Evolutionary conservation across 1,140 invertebrate species (phyloP), one percentile per base, ranked within the genome.

Genomic region (Bombus haemorrhoidalis): DNA sequence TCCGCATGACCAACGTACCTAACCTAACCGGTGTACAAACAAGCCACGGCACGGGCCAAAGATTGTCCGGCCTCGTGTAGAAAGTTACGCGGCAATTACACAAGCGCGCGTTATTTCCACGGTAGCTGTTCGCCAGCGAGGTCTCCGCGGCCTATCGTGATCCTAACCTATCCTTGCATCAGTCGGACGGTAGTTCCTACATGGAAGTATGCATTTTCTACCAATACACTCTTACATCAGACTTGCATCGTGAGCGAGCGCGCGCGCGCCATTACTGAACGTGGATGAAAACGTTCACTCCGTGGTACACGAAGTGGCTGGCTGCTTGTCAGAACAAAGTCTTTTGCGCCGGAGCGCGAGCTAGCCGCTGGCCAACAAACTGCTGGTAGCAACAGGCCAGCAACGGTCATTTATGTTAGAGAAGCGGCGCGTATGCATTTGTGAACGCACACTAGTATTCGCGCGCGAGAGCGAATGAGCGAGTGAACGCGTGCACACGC

Each of bases 71-170:
- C 39, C 74, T 43, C 64, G 84, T 73, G 75, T 89, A 81, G 83
- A 89, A 89, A 89, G 84, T 89, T 89, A 89, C 88, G 80, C 79
- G 57, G 71, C 79, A 86, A 89, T 89, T 89, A 86, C 76, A 83
- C 57, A 85, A 57, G 75, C 74, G 68, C 13, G 83, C 84, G 84
- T 86, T 89, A 89, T 89, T 83, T 80, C 76, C 75, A 81, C 71
- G 68, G 83, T 75, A 85, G 87, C 74, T 64, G 57, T 76, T 80
- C 37, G 62, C 57, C 39, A 77, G 72, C 47, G 47, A 74, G 37
- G 75, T 82, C 57, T 83, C 37, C 15, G 53, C 59, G 73, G 86
- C 22, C 43, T 89, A 88, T 86, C 87, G 75, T 47, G 87, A 89
- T 89, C 79, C 64, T 69, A 69, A 77, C 77, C 77, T 89, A 88